Evolutionary conservation across 2,888 invertebrate species (phyloP).

Genomic region (Cylloceria caligata): DNA sequence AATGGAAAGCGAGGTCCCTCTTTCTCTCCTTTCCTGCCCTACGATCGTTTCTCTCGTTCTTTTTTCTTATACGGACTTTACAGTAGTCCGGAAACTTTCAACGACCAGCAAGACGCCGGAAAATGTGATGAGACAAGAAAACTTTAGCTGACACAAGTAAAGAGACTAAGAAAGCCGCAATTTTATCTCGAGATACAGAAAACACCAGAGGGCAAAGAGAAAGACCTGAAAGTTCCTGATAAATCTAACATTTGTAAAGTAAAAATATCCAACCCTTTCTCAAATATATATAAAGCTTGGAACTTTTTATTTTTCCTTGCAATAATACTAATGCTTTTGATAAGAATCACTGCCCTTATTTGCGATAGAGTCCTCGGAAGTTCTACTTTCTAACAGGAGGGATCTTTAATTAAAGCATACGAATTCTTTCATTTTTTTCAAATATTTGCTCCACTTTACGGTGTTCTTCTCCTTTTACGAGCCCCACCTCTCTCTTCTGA

Average conservation of each 20-base stretch:
- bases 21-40: not conserved
- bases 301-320: not conserved
- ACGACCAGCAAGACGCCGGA: constrained; percentile 31
- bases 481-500: no score
- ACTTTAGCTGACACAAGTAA: constrained; percentile 41
- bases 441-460: no score
- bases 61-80: constrained; percentile 26
- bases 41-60: not conserved
- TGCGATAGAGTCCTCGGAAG: not conserved
- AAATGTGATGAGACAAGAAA: constrained; percentile 54
- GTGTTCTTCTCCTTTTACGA: no score
- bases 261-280: not conserved
- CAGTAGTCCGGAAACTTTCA: constrained; percentile 46
- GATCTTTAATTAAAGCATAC: no score
- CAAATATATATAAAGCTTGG: not conserved
- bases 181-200: constrained; percentile 22
- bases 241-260: not conserved
- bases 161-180: constrained; percentile 28
- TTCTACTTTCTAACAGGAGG: not conserved
- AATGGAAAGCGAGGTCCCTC: not conserved
- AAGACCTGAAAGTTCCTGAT: not conserved
- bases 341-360: no score
- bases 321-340: not conserved
- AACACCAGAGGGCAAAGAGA: not conserved
- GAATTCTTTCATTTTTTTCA: no score